Conservation (phyloP, 2,113 vertebrate genomes). For the Drymodes brunneopygia region DNA sequence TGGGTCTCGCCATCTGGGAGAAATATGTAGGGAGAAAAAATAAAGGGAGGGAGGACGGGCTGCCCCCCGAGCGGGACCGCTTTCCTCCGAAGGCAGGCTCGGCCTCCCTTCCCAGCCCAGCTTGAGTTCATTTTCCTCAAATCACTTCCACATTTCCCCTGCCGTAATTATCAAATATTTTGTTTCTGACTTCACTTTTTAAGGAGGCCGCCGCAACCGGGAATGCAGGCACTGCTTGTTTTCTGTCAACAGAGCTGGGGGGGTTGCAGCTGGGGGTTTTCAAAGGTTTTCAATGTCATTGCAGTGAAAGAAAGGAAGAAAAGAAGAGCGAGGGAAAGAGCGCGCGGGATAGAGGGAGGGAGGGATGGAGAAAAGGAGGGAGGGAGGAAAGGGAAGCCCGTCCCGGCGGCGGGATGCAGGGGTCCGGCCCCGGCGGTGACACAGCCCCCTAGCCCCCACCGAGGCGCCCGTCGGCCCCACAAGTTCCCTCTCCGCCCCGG, state of each 20-base stretch:
- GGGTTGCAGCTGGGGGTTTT: background rate
- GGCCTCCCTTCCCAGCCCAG: slow-evolving; percentile 63
- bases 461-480: background rate
- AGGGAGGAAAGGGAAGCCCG: background rate
- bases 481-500: background rate
- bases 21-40: slow-evolving; percentile 42
- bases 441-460: background rate
- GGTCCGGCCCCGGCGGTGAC: background rate
- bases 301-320: slow-evolving; percentile 17
- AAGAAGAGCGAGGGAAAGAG: background rate
- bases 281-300: slow-evolving; percentile 36
- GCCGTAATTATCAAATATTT: slow-evolving; percentile 75
- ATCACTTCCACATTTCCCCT: slow-evolving; percentile 77
- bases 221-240: slow-evolving; percentile 57
- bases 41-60: background rate
- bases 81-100: slow-evolving; percentile 56
- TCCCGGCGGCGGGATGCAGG: background rate
- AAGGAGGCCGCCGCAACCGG: slow-evolving; percentile 32
- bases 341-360: background rate
- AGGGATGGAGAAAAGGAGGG: background rate
- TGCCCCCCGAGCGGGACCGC: slow-evolving; percentile 11
- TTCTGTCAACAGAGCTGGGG: slow-evolving; percentile 47
- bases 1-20: slow-evolving; percentile 53
- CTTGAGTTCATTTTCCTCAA: slow-evolving; percentile 66
- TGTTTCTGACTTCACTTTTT: slow-evolving; percentile 76